Base-by-base conservation (phyloP, 2,797 vertebrate genomes). In the Dromococcyx pavoninus region DNA sequence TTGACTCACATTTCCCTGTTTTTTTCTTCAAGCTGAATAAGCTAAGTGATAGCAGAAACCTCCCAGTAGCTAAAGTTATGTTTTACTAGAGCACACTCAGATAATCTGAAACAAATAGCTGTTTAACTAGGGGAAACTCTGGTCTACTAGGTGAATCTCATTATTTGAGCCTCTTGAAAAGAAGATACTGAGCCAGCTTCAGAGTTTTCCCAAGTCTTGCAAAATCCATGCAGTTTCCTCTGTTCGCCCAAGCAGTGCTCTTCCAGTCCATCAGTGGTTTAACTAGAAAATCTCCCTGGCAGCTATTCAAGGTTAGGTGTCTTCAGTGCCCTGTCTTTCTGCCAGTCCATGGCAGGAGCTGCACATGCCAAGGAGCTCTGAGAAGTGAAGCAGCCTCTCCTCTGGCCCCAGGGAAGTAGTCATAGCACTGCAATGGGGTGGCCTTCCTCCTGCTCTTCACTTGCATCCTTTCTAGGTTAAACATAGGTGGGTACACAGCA, bases 401-500 rank as follows among this genome's bases (percentile, higher is more conserved):
- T 70, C 32, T 17, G 15, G 14, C 41, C 32, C 30, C 50, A 32
- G 65, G 17, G 44, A 80, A 25, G 28, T 4, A 57, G 22, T 57
- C 21, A 71, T 54, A 60, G 17, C 10, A 33, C 17, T 1, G 9
- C 33, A 64, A 1, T 10, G 48, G 21, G 4, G 9, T 28, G 14
- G 18, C 17, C 37, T 88, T 92, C 17, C 50, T 82, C 28, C 33
- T 60, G 7, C 69, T 83, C 46, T 69, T 86, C 37, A 23, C 48
- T 89, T 74, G 24, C 18, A 71, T 91, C 41, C 32, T 86, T 92
- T 88, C 66, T 88, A 66, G 48, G 44, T 73, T 93, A 92, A 91
- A 37, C 54, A 56, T 58, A 71, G 24, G 9, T 87, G 72, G 48
- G 25, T 67, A 60, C 4, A 18, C 74, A 73, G 73, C 83, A 89